Conservation (phyloP, 1,140 invertebrate genomes). For the Drosophila bifasciata region DNA sequence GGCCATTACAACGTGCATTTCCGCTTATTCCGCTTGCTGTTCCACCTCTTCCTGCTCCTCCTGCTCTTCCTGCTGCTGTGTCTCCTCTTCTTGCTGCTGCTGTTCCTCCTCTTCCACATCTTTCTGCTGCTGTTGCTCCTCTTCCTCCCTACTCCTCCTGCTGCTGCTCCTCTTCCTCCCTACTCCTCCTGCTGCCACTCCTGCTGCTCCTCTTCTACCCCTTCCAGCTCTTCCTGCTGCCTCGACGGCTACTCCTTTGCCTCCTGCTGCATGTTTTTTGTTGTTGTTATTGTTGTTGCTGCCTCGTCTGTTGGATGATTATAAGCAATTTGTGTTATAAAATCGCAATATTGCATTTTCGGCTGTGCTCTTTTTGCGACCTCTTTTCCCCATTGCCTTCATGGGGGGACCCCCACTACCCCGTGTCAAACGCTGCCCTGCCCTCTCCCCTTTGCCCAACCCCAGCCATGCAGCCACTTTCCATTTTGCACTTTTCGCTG, state of each 20-base stretch:
- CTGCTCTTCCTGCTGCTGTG: background rate
- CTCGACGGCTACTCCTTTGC: background rate
- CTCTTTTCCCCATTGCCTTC: slow-evolving; percentile 9
- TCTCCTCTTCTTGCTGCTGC: background rate
- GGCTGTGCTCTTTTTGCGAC: slow-evolving; percentile 29
- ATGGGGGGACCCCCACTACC: too few species aligned
- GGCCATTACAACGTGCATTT: slow-evolving; percentile 79
- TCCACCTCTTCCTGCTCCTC: slow-evolving; percentile 2
- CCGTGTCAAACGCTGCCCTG: too few species aligned
- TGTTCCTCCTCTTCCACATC: slow-evolving; percentile 1
- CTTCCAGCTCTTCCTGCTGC: background rate
- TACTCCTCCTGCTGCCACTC: background rate
- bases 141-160: background rate
- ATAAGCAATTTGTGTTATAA: slow-evolving; percentile 81
- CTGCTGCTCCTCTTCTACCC: slow-evolving; percentile 8
- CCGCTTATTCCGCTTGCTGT: slow-evolving; percentile 52
- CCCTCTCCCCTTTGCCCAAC: too few species aligned
- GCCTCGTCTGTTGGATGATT: slow-evolving; percentile 56
- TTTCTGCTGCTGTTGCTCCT: background rate
- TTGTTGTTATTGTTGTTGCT: too few species aligned
- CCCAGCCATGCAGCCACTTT: too few species aligned
- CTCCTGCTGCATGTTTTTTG: slow-evolving; percentile 7
- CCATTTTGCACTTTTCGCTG: slow-evolving; percentile 50
- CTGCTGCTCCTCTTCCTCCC: slow-evolving; percentile 9
- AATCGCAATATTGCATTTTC: slow-evolving; percentile 80